Base-by-base conservation (phyloP, 1,140 invertebrate genomes). In the Heliconius melpomene region DNA sequence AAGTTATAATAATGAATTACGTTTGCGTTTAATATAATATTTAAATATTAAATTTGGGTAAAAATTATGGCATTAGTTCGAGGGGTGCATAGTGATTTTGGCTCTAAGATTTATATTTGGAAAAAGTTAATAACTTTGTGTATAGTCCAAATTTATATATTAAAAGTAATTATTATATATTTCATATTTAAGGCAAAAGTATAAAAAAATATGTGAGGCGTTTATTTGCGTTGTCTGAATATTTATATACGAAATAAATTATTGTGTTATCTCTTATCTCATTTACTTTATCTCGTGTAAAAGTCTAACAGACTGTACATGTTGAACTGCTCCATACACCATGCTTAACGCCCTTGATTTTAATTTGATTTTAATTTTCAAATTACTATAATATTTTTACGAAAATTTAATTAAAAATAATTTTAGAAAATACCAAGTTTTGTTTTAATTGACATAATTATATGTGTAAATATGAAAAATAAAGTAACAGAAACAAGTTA, bases 321-420 rank as follows among this genome's bases (percentile, higher is more conserved):
- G 87, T 86, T 91, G 89, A 89, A 89, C 87, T 85, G 86, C 89
- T 88, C 86, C 89, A 92, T 87, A 91, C 88, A 91, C 91, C 85
- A 85, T 81, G 81, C 87, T 87, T 82, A 83, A 79, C 82, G 82
- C 29, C 29, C 29, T 29, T 29, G 29, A 29, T 29, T 29, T 29
- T 29, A 29, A 29, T 2, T 29, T 16, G 8, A 66, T 23, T 66
- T 60, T 23, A 23, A 13, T 66, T 66, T 66, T 29, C 11, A 18
- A 6, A 66, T 29, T 29, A 26, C n/a, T 60, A 1, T 66, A 26
- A 66, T 13, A 66, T 7, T 29, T 26, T 66, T 18, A 9, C 16
- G 13, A 46, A 46, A 13, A 16, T 16, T 46, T 40, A 5, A 46
- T 46, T 46, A 5, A 46, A 13, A 52, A 52, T 52, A 52, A 52